These are phyloP conservation scores for Incurvaria masculella DNA, from an alignment of 2,888 invertebrate species.

Conservation along the genomic window DNA sequence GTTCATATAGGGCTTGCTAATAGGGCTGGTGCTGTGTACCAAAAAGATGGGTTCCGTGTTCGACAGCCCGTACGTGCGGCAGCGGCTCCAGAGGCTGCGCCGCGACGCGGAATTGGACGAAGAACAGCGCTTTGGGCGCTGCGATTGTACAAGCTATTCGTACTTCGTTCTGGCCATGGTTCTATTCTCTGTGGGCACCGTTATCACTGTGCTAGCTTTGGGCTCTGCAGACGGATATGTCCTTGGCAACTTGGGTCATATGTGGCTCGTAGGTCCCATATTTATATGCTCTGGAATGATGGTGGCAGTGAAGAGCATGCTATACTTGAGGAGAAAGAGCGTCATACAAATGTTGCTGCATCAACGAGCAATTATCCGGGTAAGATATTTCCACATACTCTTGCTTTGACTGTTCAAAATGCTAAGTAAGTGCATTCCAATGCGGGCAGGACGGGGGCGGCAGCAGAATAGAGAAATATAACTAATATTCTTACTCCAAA, in stretches of 20 bases:
- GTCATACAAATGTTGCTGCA: constrained; percentile 63
- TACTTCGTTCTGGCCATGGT: constrained; percentile 62
- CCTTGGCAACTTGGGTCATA: constrained; percentile 60
- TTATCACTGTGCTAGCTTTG: constrained; percentile 61
- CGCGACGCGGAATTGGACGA: constrained; percentile 59
- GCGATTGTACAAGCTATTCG: constrained; percentile 65
- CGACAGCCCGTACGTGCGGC: constrained; percentile 60
- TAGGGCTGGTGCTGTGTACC: not conserved
- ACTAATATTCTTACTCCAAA: not conserved
- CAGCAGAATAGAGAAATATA: too few species aligned
- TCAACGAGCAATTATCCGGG: constrained; percentile 60
- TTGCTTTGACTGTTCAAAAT: constrained; percentile 13
- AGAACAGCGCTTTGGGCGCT: constrained; percentile 59
- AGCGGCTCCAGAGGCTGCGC: constrained; percentile 56
- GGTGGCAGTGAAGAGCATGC: constrained; percentile 66
- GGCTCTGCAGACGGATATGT: constrained; percentile 60
- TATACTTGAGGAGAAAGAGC: constrained; percentile 62
- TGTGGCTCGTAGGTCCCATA: constrained; percentile 67
- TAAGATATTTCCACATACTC: constrained; percentile 30
- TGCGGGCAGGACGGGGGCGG: too few species aligned
- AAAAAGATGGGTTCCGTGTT: constrained; percentile 60
- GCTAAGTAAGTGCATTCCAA: too few species aligned
- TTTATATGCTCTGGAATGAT: constrained; percentile 66
- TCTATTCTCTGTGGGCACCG: constrained; percentile 60
- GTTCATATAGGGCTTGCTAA: too few species aligned